Evolutionary conservation across 2,797 vertebrate genomes (phyloP), one percentile per base, ranked within the genome.

Genomic region (Takifugu ocellatus): DNA sequence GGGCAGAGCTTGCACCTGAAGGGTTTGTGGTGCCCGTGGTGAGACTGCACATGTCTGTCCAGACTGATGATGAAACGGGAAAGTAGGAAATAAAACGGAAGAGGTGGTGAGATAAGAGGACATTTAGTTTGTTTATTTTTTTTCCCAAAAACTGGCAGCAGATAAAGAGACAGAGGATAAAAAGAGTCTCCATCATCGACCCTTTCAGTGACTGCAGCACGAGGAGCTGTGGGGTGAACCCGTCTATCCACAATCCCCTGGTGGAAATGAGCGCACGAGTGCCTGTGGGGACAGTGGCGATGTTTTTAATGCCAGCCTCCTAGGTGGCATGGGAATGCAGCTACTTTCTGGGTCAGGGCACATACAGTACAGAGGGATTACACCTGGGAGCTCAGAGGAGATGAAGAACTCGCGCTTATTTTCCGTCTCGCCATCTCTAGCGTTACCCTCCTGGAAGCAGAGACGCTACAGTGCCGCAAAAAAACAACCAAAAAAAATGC

Each of bases 1-100:
- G 97, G 94, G 87, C 97, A 99, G 75, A 98, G 90, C 83, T 98
- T 99, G 90, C 97, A 99, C 84, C 94, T 95, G 88, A 99, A 99
- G 0, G 97, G 97, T 81, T 99, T 99, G 81, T 97, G 94, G 86
- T 98, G 97, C 64, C 96, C 97, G 0, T 99, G 97, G 84, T 98
- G 97, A 64, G 96, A 96, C 89, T 99, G 97, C 88, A 99, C 92
- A 54, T 99, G 97, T 74, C 97, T 94, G 90, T 99, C 97, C 92
- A 99, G 90, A 77, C 97, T 99, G 70, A 68, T 24, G 7, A 74
- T 25, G 63, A 72, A 57, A 70, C n/a, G 43, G 44, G 49, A 25
- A 39, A n/a, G 27, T 6, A 49, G 25, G 0, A 50, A 42, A 49
- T 33, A 45, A 51, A 74, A 55, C 54, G 16, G 59, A 25, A 51